Evolutionary conservation across 2,113 vertebrate genomes (phyloP).

Genomic region (Pterocles gutturalis): DNA sequence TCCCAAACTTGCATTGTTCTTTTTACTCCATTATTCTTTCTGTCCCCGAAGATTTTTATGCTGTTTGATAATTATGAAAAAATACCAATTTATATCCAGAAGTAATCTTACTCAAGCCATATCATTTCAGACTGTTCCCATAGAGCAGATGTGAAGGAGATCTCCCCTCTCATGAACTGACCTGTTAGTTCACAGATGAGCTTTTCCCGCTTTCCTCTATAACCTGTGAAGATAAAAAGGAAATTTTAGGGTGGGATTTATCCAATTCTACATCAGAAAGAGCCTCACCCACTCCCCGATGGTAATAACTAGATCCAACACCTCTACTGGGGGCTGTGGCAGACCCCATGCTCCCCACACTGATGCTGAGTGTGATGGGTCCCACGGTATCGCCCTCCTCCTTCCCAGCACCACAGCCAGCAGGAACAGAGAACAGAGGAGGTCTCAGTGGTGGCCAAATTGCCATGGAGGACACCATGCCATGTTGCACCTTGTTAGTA

Average conservation of each 20-base stretch:
- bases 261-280: background rate
- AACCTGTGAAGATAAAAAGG: background rate
- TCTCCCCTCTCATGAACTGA: background rate
- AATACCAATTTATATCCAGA: background rate
- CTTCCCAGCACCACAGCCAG: background rate
- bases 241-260: background rate
- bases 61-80: background rate
- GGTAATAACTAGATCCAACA: background rate
- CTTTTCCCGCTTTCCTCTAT: background rate
- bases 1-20: background rate
- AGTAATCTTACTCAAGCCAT: background rate
- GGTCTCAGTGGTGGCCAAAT: background rate
- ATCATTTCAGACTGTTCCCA: background rate
- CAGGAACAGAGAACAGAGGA: background rate
- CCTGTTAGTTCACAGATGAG: background rate
- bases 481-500: background rate
- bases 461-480: rapidly evolving
- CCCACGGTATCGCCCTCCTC: rapidly evolving
- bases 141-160: background rate
- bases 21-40: background rate
- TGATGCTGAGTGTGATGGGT: background rate
- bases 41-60: background rate
- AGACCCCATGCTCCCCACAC: background rate
- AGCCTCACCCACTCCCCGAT: background rate
- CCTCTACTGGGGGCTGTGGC: background rate